These are phyloP conservation scores for Ptychoptera albimana DNA, from an alignment of 2,888 invertebrate genomes.

Conservation along the genomic window DNA sequence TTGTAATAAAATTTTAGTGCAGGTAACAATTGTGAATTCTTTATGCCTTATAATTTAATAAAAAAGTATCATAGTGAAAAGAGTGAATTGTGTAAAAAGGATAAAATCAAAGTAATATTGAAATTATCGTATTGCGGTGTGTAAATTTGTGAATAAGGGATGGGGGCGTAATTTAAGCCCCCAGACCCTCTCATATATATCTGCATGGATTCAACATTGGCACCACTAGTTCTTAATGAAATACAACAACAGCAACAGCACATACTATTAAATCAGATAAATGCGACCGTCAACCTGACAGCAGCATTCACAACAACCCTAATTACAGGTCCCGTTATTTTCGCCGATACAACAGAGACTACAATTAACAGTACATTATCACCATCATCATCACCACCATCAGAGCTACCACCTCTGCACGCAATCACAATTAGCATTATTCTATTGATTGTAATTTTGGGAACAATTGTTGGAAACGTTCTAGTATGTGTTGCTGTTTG, in stretches of 20 bases:
- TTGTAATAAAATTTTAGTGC: too few relatives aligned
- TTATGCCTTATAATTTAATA: too few relatives aligned
- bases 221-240: constrained; percentile 3
- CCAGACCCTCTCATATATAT: constrained; percentile 8
- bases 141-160: constrained; percentile 3
- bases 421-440: constrained; percentile 56
- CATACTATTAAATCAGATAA: constrained; percentile 4
- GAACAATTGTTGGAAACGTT: constrained; percentile 76
- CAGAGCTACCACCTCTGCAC: constrained; percentile 20
- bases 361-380: neutral
- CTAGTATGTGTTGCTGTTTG: constrained; percentile 92
- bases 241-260: constrained; percentile 7
- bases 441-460: constrained; percentile 57
- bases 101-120: too few relatives aligned
- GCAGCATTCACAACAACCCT: constrained; percentile 4
- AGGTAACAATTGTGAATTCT: too few relatives aligned
- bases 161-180: constrained; percentile 11
- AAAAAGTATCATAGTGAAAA: too few relatives aligned
- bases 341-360: constrained; percentile 5
- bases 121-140: too few relatives aligned
- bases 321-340: neutral
- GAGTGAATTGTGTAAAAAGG: too few relatives aligned
- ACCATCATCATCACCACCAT: constrained; percentile 1
- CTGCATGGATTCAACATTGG: constrained; percentile 12
- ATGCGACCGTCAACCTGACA: constrained; percentile 2